Evolutionary conservation across 2,797 vertebrate genomes (phyloP), one percentile per base, ranked within the genome.

Genomic region (Ibycter americanus): DNA sequence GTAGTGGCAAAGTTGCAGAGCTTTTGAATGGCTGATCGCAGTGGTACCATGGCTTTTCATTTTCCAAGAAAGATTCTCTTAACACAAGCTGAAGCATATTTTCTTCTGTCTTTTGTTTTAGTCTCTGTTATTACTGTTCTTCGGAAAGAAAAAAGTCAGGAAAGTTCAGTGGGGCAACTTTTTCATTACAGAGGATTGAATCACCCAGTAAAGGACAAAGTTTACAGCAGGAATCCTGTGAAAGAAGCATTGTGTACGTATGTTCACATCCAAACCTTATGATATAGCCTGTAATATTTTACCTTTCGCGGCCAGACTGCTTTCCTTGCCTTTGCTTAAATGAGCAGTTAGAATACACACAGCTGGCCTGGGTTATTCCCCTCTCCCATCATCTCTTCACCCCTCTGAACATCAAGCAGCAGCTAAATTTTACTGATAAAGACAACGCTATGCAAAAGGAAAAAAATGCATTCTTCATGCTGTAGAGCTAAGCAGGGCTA

Each of bases 111-210:
- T 81, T 95, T 95, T 95, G 72, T 83, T 96, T 96, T 93, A 82
- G 70, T 74, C 85, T 76, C 55, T 89, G 61, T 78, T 92, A 67
- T 74, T 84, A 79, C 66, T 73, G n/a, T 87, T 87, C 90, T 89
- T 87, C 4, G 3, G 66, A 89, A 92, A 80, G 25, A 93, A 78
- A 68, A 74, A 83, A 63, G 27, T 31, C 65, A 87, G 20, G 52
- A 15, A 91, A 91, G 87, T 91, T 96, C 87, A 93, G 56, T 67
- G 52, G 51, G 84, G 89, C 72, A 94, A 89, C 66, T n/a, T 96
- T 94, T 92, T 92, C 74, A 94, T 94, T 90, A 90, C 21, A 68
- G 80, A 88, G 70, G 36, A 93, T n/a, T 94, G 92, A 97, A 96
- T 91, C 87, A 61, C 44, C 51, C 73, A 47, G 34, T 71, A 74